Evolutionary conservation across 2,797 vertebrate genomes (phyloP).

Genomic region (Sebastiscus albofasciatus): DNA sequence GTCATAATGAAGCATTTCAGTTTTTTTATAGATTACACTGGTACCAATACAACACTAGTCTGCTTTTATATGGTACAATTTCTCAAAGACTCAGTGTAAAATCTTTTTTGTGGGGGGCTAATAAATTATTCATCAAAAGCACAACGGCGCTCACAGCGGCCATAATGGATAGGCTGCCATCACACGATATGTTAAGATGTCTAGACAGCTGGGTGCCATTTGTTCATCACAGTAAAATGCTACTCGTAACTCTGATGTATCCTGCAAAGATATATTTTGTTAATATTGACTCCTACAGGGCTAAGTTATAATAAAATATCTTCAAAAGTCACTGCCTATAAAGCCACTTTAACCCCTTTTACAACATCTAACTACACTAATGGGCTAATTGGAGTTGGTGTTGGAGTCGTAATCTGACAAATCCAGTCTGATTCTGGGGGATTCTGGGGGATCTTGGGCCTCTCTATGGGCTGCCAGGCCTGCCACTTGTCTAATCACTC

Average conservation of each 20-base stretch:
- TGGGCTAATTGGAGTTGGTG: constrained; percentile 56
- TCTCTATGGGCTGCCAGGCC: constrained; percentile 39
- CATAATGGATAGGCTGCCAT: constrained; percentile 24
- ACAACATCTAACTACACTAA: constrained; percentile 29
- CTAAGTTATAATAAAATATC: constrained; percentile 1
- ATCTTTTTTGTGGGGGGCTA: constrained; percentile 25
- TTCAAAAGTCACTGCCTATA: background rate
- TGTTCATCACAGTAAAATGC: constrained; percentile 8
- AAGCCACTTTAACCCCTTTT: constrained; percentile 1
- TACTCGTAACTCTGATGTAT: background rate
- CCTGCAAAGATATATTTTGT: background rate
- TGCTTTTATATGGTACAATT: constrained; percentile 18
- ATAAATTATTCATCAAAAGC: constrained; percentile 68
- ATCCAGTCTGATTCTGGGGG: constrained; percentile 65
- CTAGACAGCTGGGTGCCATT: constrained; percentile 48
- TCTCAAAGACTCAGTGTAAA: constrained; percentile 22
- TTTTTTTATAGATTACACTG: background rate
- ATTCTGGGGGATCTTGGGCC: constrained; percentile 54
- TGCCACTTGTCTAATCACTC: constrained; percentile 75
- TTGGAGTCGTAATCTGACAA: constrained; percentile 67
- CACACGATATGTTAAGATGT: constrained; percentile 27
- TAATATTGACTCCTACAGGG: background rate
- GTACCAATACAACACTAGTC: background rate
- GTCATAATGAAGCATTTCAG: background rate
- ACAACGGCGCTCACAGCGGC: background rate